Base-by-base conservation (phyloP, 1,140 invertebrate genomes). In the Trialeurodes vaporariorum region DNA sequence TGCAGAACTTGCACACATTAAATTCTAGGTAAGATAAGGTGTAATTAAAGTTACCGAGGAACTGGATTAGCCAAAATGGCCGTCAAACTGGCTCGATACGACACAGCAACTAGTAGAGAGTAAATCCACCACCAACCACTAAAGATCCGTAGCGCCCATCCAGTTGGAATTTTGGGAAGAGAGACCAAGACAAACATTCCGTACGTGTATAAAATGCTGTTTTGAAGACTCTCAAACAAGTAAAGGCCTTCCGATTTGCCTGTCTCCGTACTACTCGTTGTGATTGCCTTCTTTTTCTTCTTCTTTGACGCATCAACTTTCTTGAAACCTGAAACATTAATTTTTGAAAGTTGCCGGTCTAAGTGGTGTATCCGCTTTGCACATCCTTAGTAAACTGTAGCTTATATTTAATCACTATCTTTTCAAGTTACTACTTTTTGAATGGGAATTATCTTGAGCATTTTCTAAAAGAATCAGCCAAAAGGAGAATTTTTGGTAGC, bases 71-170 rank as follows among this genome's bases (percentile, higher is more conserved):
- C 87, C 34, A 92, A 77, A 59, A 88, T 88, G 0, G 90, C 89
- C 0, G 90, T 92, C 83, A 93, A 87, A 69, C 89, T 91, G 0
- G 90, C 89, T 73, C 87, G 77, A 75, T 93, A 93, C 2, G 85
- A 82, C 2, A 90, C 87, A 0, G 87, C 85, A 26, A 92, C 81
- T 2, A 92, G 78, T 65, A 92, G 85, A 72, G 87, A 89, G 73
- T 91, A 93, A 0, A 92, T 74, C 90, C 90, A 92, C 78, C 91
- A 92, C 84, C 88, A 92, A 1, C 90, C 90, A 23, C 90, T 90
- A 13, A 92, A 79, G 21, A 92, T 76, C 40, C 90, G 79, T 58
- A 92, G 77, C 0, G 90, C 86, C 89, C 90, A 92, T 25, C 85
- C 86, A 12, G 80, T 81, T 0, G 90, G 89, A 68, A 91, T 77